Conservation (phyloP, 2,113 vertebrate species). For the Chaetops frenatus region DNA sequence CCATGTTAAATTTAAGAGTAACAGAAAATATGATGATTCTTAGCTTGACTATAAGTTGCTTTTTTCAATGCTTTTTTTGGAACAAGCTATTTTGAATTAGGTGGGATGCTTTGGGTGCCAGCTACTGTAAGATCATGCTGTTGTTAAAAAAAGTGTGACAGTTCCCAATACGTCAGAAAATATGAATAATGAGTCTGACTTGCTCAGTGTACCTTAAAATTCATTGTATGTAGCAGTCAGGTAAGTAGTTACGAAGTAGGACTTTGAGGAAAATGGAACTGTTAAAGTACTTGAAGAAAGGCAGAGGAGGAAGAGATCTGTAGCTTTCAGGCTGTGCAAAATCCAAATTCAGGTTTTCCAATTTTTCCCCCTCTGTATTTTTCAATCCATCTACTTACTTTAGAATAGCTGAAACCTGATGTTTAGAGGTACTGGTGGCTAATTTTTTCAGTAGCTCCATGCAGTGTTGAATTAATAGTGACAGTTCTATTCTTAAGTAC, state of each 20-base stretch:
- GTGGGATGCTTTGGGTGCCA: neutral
- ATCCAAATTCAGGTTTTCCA: neutral
- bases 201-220: neutral
- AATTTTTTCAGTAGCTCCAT: neutral
- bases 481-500: neutral
- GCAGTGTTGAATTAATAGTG: neutral
- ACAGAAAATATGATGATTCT: neutral
- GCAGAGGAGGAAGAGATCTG: neutral
- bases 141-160: neutral
- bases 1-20: neutral
- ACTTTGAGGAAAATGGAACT: neutral
- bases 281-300: neutral
- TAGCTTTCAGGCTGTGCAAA: neutral
- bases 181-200: neutral
- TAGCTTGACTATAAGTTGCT: neutral
- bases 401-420: neutral
- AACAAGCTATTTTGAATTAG: neutral
- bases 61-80: neutral
- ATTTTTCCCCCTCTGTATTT: accelerated
- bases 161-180: neutral
- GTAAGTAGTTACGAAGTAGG: neutral
- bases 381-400: neutral
- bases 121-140: neutral
- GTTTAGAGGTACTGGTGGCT: neutral
- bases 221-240: neutral